These are phyloP conservation scores for Tragopan temminckii DNA, from an alignment of 2,797 vertebrate species.

Conservation along the genomic window DNA sequence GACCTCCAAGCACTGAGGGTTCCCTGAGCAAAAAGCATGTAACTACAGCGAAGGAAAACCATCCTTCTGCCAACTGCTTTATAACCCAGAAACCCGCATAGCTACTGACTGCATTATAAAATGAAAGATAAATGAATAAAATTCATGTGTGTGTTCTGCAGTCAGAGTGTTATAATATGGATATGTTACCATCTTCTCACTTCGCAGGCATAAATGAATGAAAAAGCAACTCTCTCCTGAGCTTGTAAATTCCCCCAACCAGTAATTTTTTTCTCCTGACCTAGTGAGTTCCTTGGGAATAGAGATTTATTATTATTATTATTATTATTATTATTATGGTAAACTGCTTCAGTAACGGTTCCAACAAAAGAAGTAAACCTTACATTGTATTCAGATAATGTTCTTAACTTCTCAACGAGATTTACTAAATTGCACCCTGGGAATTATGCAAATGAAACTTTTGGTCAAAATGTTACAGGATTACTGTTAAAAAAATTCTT, in stretches of 20 bases:
- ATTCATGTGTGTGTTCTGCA: neutral
- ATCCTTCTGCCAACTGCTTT: slow-evolving; percentile 67
- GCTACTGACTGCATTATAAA: neutral
- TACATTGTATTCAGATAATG: slow-evolving; percentile 31
- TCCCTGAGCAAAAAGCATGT: neutral
- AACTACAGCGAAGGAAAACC: slow-evolving; percentile 35
- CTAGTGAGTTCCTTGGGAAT: neutral
- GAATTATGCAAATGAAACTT: slow-evolving; percentile 34
- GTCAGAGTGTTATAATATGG: neutral
- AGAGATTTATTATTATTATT: neutral
- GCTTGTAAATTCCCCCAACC: neutral
- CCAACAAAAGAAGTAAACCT: slow-evolving; percentile 5
- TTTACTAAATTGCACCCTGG: slow-evolving; percentile 1
- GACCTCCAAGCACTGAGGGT: slow-evolving; percentile 9
- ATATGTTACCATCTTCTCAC: neutral
- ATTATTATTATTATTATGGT: neutral
- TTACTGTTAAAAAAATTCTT: neutral
- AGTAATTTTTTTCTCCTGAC: slow-evolving; percentile 34
- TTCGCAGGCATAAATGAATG: slow-evolving; percentile 48
- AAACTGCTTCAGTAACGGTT: neutral
- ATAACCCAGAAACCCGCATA: slow-evolving; percentile 19
- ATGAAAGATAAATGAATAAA: neutral
- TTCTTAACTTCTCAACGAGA: slow-evolving; percentile 40
- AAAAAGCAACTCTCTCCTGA: slow-evolving; percentile 30
- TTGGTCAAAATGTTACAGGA: slow-evolving; percentile 54